These are phyloP conservation scores for Myiotriccus ornatus DNA, from an alignment of 2,797 vertebrate species.

Conservation along the genomic window DNA sequence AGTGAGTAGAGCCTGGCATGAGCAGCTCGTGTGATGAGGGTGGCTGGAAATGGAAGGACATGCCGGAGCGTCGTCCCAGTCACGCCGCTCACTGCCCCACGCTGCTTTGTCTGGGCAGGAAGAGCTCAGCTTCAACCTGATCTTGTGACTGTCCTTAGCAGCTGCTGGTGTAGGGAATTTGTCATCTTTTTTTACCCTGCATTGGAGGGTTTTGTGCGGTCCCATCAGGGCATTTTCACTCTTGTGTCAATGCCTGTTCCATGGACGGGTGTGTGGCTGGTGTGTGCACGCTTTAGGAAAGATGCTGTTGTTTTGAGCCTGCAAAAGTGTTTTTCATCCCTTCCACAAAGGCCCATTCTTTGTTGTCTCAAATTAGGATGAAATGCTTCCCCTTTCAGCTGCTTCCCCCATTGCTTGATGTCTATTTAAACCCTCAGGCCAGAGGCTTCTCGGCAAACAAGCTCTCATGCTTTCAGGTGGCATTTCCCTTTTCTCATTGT, in stretches of 20 bases:
- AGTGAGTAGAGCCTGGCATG: neutral
- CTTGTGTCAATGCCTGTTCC: fast-evolving
- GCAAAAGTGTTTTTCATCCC: neutral
- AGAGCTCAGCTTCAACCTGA: neutral
- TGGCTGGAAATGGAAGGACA: neutral
- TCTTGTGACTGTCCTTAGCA: neutral
- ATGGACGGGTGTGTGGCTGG: neutral
- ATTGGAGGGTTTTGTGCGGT: neutral
- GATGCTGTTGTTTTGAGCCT: neutral
- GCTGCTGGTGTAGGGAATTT: neutral
- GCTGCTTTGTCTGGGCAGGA: neutral
- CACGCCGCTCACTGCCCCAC: fast-evolving
- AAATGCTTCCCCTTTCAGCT: constrained; percentile 41
- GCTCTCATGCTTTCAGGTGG: constrained; percentile 62
- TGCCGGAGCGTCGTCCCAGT: fast-evolving
- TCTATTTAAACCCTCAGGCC: constrained; percentile 41
- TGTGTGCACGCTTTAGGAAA: neutral
- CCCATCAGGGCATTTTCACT: neutral
- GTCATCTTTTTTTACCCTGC: fast-evolving
- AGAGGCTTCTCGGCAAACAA: constrained; percentile 39
- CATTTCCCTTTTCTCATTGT: constrained; percentile 69
- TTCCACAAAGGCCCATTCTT: constrained; percentile 29
- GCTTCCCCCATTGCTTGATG: neutral
- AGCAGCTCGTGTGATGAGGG: neutral
- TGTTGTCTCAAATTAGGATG: constrained; percentile 21